Base-by-base conservation (phyloP, 2,113 vertebrate genomes). In the Tor tambroides region DNA sequence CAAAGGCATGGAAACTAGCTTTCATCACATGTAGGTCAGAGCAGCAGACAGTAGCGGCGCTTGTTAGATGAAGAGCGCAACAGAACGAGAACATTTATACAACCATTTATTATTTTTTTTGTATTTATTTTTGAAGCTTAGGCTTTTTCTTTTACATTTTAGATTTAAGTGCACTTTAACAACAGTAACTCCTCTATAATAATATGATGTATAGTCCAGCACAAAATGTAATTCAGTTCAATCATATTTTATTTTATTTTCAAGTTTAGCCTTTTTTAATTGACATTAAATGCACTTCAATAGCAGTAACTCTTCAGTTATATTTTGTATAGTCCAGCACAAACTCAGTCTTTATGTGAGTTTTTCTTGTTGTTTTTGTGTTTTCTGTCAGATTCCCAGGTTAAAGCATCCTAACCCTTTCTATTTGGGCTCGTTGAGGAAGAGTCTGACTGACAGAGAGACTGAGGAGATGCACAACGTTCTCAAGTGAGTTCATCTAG, bases 341-440 rank as follows among this genome's bases (percentile, higher is more conserved):
- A 77, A 51, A 17, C 59, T 12, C 9, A 11, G 10, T 78, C 4
- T 26, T 54, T 21, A 28, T 38, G 7, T n/a, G 43, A 7, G 6
- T 35, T 15, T 76, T 30, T 59, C 9, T 67, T 32, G 74, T 49
- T 61, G n/a, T 49, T 14, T 87, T 2, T 65, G 54, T 87, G 26
- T 28, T 30, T 78, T 69, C 15, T 8, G 41, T 41, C 92, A 99
- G 97, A 90, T 90, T 35, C 90, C 94, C 87, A 96, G 94, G 91
- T 96, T 95, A 92, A 98, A 96, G 85, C 95, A 96, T 87, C 96
- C 96, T 43, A 98, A 96, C 93, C 97, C 96, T 0, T 97, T 98
- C 94, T 92, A 97, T 87, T 93, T 97, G 88, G 97, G 96, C 86
- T 96, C 93, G 46, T 87, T 95, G 90, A 98, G 92, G 95, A 98